phyloP scores from a whole-genome alignment of 2,113 vertebrate species.

The Gymnorhina tibicen region DNA sequence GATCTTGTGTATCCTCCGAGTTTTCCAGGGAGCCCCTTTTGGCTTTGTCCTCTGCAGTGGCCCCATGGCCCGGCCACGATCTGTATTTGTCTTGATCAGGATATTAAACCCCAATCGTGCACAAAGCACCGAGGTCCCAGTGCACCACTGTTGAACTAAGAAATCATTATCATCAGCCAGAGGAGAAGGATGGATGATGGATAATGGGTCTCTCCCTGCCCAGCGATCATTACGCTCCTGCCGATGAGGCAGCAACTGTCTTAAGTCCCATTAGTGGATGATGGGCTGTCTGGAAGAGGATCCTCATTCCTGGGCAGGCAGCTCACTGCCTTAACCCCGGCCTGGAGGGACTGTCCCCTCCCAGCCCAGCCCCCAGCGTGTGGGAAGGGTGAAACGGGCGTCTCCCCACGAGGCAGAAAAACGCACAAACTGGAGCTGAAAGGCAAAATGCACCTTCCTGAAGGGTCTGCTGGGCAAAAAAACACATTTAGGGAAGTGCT shows the following conservation, averaged over 20 bases:
- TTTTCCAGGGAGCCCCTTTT: neutral
- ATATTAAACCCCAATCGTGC: constrained; percentile 53
- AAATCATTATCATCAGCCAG: constrained; percentile 73
- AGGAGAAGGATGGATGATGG: constrained; percentile 67
- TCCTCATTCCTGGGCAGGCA: constrained; percentile 29
- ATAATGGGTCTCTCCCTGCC: constrained; percentile 76
- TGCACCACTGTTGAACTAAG: constrained; percentile 63
- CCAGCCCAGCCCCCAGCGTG: neutral
- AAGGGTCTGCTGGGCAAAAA: neutral
- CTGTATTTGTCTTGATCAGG: constrained; percentile 63
- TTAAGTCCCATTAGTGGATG: constrained; percentile 77
- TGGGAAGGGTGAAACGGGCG: accelerated
- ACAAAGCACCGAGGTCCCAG: constrained; percentile 65
- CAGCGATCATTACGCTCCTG: constrained; percentile 70
- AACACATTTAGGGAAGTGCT: neutral
- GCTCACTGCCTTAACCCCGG: constrained; percentile 43
- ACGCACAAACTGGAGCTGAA: neutral
- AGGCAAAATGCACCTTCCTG: neutral
- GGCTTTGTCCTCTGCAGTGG: neutral
- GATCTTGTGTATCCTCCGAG: neutral
- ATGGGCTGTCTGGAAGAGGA: constrained; percentile 77
- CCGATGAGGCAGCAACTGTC: constrained; percentile 73
- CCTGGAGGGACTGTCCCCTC: neutral
- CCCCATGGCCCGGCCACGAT: constrained; percentile 4
- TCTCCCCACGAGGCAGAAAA: accelerated